Percentiles rank a stretch among this genome's conserved stretches.
These are phyloP conservation scores for Strix uralensis DNA, from an alignment of 2,113 vertebrate species.

Conservation along the genomic window DNA sequence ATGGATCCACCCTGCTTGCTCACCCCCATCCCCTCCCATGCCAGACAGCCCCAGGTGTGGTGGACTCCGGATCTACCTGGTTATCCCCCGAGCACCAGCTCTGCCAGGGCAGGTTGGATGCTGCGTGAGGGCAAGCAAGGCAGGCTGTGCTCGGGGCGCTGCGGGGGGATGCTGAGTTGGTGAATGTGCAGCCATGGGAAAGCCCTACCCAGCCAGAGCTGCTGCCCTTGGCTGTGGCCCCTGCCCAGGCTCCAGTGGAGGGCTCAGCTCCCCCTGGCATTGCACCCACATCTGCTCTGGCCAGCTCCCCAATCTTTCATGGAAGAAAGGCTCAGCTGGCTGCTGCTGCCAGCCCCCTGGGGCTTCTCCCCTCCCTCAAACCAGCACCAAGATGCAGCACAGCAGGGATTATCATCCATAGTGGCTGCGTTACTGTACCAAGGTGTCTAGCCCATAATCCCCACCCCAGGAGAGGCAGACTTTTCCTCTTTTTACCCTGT, in stretches of 20 bases:
- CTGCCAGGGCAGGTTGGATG: background rate
- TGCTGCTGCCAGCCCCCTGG: background rate
- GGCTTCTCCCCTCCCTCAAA: background rate
- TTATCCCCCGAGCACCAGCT: accelerated
- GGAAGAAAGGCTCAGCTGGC: background rate
- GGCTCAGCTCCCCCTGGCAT: accelerated
- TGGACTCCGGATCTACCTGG: background rate
- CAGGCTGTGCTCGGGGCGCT: background rate
- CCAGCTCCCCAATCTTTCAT: background rate
- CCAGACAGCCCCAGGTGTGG: background rate
- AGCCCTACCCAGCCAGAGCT: too few species aligned
- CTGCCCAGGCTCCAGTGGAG: background rate
- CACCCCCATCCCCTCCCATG: background rate
- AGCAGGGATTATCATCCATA: background rate
- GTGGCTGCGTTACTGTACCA: too few species aligned
- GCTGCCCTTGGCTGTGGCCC: background rate
- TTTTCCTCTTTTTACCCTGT: background rate
- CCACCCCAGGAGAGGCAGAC: background rate
- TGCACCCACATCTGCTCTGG: too few species aligned
- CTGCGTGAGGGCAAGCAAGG: background rate
- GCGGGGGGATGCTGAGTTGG: background rate
- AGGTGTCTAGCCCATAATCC: background rate
- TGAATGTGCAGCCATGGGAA: too few species aligned
- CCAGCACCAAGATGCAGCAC: background rate
- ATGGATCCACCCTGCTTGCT: background rate